These are phyloP conservation scores for Leptura quadrifasciata DNA, from an alignment of 2,888 invertebrate species.

Conservation along the genomic window DNA sequence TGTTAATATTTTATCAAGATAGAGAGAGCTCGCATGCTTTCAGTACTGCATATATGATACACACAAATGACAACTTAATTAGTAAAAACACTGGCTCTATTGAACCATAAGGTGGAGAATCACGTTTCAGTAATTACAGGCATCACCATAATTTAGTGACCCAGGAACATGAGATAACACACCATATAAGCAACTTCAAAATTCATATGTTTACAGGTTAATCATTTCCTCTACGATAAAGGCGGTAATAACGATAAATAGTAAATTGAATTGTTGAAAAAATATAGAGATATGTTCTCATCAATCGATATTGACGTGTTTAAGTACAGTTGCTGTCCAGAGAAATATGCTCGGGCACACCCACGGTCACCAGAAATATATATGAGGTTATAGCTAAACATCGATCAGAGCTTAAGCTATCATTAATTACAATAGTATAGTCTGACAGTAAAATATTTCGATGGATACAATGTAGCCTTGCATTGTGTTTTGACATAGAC, in stretches of 20 bases:
- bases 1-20: too few species aligned
- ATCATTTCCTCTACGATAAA: conserved; percentile 23
- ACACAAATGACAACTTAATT: neutral
- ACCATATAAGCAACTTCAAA: conserved; percentile 13
- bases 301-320: conserved; percentile 32
- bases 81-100: neutral
- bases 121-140: conserved; percentile 22
- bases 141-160: conserved; percentile 18
- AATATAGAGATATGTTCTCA: conserved; percentile 24
- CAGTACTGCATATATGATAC: neutral
- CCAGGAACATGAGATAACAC: conserved; percentile 3
- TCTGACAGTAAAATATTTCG: conserved; percentile 22
- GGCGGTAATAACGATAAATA: conserved; percentile 17
- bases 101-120: conserved; percentile 8
- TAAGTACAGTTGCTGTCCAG: conserved; percentile 28
- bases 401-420: conserved; percentile 15
- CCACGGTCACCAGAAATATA: conserved; percentile 17
- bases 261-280: conserved; percentile 23
- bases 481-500: conserved; percentile 22
- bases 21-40: too few species aligned
- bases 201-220: conserved; percentile 18
- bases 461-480: conserved; percentile 12
- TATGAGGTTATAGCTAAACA: conserved; percentile 15
- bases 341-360: conserved; percentile 22
- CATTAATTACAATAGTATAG: conserved; percentile 24